These are phyloP conservation scores for Diabrotica undecimpunctata DNA, from an alignment of 1,140 invertebrate genomes.

Conservation along the genomic window DNA sequence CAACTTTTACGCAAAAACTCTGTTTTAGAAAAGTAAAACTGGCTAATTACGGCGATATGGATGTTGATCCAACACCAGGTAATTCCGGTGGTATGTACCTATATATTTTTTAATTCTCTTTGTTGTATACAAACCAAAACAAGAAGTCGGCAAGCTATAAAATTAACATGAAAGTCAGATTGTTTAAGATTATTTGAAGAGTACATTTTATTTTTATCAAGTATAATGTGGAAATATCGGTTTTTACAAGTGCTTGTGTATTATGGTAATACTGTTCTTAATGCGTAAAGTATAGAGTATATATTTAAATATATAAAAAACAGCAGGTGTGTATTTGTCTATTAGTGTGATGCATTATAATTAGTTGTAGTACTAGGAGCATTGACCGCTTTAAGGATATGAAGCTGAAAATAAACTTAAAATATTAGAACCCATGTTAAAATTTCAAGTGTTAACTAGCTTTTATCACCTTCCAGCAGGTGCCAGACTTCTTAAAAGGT, in stretches of 20 bases:
- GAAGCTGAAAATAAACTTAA: no score
- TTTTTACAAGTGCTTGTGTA: not conserved
- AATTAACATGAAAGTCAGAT: not conserved
- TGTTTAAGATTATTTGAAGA: not conserved
- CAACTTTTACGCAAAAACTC: no score
- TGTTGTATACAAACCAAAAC: not conserved
- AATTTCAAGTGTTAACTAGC: no score
- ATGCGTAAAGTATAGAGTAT: no score
- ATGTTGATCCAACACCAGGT: constrained; percentile 13
- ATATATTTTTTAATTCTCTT: not conserved
- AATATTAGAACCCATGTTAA: no score
- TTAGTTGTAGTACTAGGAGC: no score
- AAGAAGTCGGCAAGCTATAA: not conserved
- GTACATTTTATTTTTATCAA: not conserved
- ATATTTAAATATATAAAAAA: no score
- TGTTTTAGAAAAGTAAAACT: constrained; percentile 3
- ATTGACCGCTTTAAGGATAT: no score
- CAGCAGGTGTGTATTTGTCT: no score
- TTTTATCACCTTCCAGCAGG: no score
- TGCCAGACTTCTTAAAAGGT: no score
- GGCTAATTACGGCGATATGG: constrained; percentile 15
- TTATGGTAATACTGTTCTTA: not conserved
- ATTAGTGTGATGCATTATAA: no score
- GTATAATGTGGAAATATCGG: not conserved
- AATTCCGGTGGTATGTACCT: constrained; percentile 11